phyloP scores from a whole-genome alignment of 1,140 invertebrate genomes.

The Samia ricini region DNA sequence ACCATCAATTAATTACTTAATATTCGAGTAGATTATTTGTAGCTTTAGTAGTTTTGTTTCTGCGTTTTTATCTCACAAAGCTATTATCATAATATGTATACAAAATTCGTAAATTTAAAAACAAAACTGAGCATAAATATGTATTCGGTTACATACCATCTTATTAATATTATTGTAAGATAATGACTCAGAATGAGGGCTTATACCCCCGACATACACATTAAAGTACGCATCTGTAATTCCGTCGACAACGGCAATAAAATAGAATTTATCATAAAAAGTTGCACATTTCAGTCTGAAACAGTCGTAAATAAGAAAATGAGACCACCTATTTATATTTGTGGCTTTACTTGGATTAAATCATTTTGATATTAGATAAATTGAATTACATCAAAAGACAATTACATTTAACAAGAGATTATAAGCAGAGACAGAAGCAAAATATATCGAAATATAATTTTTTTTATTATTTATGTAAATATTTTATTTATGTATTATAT shows the following conservation, averaged over 20 bases:
- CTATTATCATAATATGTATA: no score
- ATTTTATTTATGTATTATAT: no score
- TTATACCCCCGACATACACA: neutral
- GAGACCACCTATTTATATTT: constrained; percentile 64
- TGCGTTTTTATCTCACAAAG: no score
- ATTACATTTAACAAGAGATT: neutral
- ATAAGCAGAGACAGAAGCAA: no score
- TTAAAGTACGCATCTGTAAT: neutral
- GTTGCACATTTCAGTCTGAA: constrained; percentile 62
- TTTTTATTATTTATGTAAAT: no score
- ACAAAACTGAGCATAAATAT: no score
- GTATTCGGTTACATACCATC: no score
- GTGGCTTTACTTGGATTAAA: constrained; percentile 25
- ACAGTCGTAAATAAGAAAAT: constrained; percentile 66
- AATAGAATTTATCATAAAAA: constrained; percentile 68
- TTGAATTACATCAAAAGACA: neutral
- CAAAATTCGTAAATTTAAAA: no score
- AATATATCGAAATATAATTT: no score
- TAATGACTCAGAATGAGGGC: neutral
- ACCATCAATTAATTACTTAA: no score
- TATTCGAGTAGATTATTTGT: no score
- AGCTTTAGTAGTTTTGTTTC: no score
- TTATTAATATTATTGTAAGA: neutral
- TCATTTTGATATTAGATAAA: constrained; percentile 35
- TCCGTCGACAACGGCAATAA: constrained; percentile 44